These are phyloP conservation scores for Oreochromis spilurus DNA, from an alignment of 2,113 vertebrate genomes.

Conservation along the genomic window DNA sequence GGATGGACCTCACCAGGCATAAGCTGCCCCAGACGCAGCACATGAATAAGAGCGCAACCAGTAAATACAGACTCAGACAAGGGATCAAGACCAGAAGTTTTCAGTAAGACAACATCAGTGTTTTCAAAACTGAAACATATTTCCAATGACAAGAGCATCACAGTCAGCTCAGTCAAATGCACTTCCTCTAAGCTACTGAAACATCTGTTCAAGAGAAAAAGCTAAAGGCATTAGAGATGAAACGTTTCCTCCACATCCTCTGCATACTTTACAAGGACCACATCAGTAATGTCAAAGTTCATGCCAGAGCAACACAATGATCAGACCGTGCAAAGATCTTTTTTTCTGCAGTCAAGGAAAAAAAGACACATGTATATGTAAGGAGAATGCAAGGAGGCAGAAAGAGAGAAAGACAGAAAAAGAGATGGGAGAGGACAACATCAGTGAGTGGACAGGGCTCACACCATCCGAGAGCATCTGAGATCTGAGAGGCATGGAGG, in stretches of 20 bases:
- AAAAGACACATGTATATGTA: not conserved
- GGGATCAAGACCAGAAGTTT: accelerated
- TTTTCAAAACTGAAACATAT: not conserved
- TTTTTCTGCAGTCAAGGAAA: not conserved
- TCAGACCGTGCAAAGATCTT: not conserved
- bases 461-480: not conserved
- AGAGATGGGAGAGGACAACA: not conserved
- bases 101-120: not conserved
- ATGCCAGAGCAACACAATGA: not conserved
- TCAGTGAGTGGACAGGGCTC: not conserved
- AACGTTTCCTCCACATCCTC: not conserved
- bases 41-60: not conserved
- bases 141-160: not conserved
- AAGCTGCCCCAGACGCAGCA: not conserved
- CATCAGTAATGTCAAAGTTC: not conserved
- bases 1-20: not conserved
- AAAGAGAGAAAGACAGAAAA: not conserved
- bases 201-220: not conserved
- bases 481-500: not conserved
- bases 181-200: not conserved
- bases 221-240: not conserved
- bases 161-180: not conserved
- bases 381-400: not conserved
- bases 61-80: not conserved
- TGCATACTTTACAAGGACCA: not conserved